Evolutionary conservation across 2,888 invertebrate species (phyloP).

Genomic region (Pristionchus fissidentatus): DNA sequence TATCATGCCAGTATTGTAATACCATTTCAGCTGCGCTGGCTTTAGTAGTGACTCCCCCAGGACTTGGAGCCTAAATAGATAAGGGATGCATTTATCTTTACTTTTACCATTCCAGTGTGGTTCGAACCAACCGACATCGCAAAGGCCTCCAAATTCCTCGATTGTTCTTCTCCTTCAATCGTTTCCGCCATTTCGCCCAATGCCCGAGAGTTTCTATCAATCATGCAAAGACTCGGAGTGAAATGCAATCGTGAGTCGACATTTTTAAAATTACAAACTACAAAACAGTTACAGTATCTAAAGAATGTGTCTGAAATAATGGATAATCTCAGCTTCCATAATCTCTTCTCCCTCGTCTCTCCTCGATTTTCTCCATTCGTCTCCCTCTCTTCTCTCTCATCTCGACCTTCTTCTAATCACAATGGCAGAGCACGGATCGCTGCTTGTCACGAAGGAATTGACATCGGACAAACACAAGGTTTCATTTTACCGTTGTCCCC

Average conservation of each 20-base stretch:
- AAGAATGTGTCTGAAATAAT: neutral
- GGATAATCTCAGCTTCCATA: neutral
- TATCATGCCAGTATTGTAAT: no score
- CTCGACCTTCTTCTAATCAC: slow-evolving; percentile 30
- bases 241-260: neutral
- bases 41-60: no score
- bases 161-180: slow-evolving; percentile 50
- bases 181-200: slow-evolving; percentile 51
- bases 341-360: slow-evolving; percentile 16
- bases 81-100: slow-evolving; percentile 8
- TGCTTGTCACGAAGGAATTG: neutral
- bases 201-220: slow-evolving; percentile 50
- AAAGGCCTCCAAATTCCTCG: slow-evolving; percentile 76
- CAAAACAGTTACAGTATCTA: no score
- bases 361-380: neutral
- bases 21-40: no score
- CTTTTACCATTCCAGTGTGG: slow-evolving; percentile 76
- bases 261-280: neutral
- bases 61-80: no score
- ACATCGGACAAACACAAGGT: slow-evolving; percentile 9
- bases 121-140: slow-evolving; percentile 78
- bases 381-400: neutral
- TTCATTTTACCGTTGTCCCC: neutral
- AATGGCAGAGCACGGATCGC: slow-evolving; percentile 24
- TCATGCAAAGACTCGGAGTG: slow-evolving; percentile 7